Evolutionary conservation across 2,797 vertebrate species (phyloP), one percentile per base, ranked within the genome.

Genomic region (Leptatherina wallacei): DNA sequence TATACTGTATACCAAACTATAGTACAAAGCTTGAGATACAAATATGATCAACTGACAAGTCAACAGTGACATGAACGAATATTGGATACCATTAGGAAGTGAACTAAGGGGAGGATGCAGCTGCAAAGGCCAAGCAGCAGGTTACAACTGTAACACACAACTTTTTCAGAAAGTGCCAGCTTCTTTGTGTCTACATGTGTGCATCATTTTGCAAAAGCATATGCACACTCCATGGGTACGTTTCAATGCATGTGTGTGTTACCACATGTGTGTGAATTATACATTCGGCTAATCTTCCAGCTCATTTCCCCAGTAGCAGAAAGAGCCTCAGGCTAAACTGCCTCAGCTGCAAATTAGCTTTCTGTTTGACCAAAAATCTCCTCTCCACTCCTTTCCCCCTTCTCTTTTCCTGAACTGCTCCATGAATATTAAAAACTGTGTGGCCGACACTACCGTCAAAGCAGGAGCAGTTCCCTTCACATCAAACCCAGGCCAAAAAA

Each of bases 351-450:
- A 93, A 94, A 93, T 93, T 89, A 91, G 91, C 90, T 94, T 92
- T 91, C 91, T 93, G 92, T 93, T 93, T 94, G 91, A 93, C 93
- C 92, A 92, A 89, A 92, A 91, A 85, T 68, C 81, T 89, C 77
- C 84, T 86, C 84, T 82, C 78, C 77, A 65, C 86, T 87, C 75
- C 52, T 81, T 85, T 85, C 20, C 82, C 30, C 76, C 71, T 78
- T 81, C 80, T 81, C 83, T 82, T 75, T 65, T 88, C 75, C 85
- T 64, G 75, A 89, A 90, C 84, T 82, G 80, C 83, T 71, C 80
- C 83, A 93, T 92, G 91, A 93, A 94, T 93, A 93, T 91, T 93
- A 89, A 91, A 91, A 91, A 88, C 82, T 77, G 85, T 84, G 77
- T 68, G 69, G 85, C 86, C 66, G 82, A 89, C 86, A 89, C 86